Conservation (phyloP, 2,113 vertebrate species). For the Vulpes ferrilata region DNA sequence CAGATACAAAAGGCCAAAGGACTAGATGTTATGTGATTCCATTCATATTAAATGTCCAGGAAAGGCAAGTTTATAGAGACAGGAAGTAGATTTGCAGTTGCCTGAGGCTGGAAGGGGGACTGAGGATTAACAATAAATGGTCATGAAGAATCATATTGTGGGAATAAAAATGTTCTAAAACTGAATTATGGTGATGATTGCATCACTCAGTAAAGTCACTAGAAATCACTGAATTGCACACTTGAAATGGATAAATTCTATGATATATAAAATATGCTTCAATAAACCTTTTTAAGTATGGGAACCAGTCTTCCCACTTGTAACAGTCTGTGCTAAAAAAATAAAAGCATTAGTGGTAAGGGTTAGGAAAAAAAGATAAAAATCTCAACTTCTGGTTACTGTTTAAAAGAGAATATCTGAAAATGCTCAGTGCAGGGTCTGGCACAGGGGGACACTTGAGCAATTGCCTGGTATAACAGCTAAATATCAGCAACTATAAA, state of each 20-base stretch:
- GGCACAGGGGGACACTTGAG: neutral
- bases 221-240: neutral
- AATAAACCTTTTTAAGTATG: neutral
- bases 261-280: neutral
- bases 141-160: neutral
- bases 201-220: neutral
- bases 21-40: neutral
- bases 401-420: neutral
- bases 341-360: neutral
- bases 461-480: neutral
- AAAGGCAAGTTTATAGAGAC: neutral
- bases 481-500: neutral
- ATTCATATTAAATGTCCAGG: neutral
- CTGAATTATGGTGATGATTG: neutral
- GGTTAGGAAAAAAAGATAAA: neutral
- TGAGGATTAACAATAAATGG: neutral
- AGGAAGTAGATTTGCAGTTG: neutral
- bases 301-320: neutral
- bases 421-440: neutral
- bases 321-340: neutral
- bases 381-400: neutral
- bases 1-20: neutral
- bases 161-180: conserved; percentile 1
- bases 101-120: neutral
- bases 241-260: neutral